Evolutionary conservation across 2,888 invertebrate species (phyloP).

Genomic region (Escarpia spicata): DNA sequence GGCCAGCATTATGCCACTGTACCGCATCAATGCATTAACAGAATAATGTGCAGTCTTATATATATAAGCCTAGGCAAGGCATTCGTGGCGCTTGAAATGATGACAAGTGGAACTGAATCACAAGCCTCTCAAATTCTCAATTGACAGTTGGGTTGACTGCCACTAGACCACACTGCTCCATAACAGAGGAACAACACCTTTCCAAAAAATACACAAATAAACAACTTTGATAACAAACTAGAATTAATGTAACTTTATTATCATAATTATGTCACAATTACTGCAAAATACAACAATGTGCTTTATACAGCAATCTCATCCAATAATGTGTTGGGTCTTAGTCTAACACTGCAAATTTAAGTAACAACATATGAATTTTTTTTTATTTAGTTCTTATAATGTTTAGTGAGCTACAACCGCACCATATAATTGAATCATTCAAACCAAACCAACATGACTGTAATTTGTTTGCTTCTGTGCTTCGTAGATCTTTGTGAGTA

Average conservation of each 20-base stretch:
- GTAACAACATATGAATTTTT: background rate
- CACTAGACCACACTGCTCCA: background rate
- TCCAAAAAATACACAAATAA: background rate
- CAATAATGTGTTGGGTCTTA: background rate
- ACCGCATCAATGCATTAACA: too few species aligned
- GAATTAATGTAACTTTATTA: background rate
- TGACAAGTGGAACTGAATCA: too few species aligned
- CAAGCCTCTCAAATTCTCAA: too few species aligned
- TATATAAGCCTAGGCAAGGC: too few species aligned
- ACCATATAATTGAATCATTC: background rate
- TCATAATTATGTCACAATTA: background rate
- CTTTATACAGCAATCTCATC: background rate
- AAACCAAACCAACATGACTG: background rate
- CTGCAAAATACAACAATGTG: background rate
- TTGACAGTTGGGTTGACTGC: too few species aligned
- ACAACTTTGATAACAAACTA: background rate
- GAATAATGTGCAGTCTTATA: too few species aligned
- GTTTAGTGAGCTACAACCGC: background rate
- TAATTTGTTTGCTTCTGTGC: background rate
- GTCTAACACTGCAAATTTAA: background rate
- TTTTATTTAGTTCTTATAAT: background rate
- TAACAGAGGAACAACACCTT: background rate
- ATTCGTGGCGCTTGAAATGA: too few species aligned
- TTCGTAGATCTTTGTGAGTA: background rate
- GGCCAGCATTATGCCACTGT: too few species aligned